Evolutionary conservation across 1,140 invertebrate species (phyloP).

Genomic region (Helicorthomorpha holstii): DNA sequence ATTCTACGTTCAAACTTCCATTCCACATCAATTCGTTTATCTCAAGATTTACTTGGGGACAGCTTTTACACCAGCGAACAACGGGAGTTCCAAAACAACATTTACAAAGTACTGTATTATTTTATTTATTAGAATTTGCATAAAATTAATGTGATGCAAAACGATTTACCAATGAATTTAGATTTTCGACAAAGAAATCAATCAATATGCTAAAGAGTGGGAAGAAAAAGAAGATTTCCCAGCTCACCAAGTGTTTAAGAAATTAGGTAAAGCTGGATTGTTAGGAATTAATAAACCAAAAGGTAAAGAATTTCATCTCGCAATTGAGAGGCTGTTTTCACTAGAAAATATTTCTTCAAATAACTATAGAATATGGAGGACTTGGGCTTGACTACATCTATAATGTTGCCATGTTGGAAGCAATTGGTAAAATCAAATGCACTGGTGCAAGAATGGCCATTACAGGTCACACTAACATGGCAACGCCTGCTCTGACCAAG

Average conservation of each 20-base stretch:
- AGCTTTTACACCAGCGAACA: too few species aligned
- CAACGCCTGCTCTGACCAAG: constrained; percentile 30
- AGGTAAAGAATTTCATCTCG: too few species aligned
- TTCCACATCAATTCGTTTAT: too few species aligned
- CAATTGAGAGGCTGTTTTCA: too few species aligned
- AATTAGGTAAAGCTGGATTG: constrained; percentile 35
- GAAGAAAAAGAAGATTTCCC: constrained; percentile 32
- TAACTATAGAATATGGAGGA: constrained; percentile 36
- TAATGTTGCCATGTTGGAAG: constrained; percentile 35
- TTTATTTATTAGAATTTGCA: too few species aligned
- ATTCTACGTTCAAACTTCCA: too few species aligned
- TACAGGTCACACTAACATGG: constrained; percentile 38
- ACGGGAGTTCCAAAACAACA: too few species aligned
- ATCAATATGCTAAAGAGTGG: constrained; percentile 41
- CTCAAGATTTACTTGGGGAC: too few species aligned
- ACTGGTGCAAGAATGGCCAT: constrained; percentile 39
- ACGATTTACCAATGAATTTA: too few species aligned
- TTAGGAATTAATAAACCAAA: constrained; percentile 34
- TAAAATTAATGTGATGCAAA: too few species aligned
- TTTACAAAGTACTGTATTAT: too few species aligned
- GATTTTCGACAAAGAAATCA: constrained; percentile 39
- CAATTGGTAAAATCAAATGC: constrained; percentile 34
- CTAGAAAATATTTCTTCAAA: constrained; percentile 4
- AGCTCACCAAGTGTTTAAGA: constrained; percentile 36
- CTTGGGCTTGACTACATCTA: constrained; percentile 39